Conservation (phyloP, 2,888 invertebrate species). For the Elmis aenea region DNA sequence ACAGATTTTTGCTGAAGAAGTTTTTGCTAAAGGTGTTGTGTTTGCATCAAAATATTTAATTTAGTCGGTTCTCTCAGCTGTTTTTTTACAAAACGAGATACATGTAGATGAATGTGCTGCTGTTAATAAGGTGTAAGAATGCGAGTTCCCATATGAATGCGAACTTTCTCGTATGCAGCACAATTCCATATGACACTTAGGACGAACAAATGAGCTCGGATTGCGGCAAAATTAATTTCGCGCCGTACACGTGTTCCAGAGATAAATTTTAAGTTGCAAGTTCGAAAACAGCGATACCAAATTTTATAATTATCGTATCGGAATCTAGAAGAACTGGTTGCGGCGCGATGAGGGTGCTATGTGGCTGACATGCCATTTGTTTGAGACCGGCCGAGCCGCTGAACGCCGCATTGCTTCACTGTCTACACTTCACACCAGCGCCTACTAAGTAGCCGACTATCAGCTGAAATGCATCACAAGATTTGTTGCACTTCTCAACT, state of each 20-base stretch:
- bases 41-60: too few species aligned
- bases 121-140: too few species aligned
- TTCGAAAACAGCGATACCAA: slow-evolving; percentile 40
- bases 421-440: slow-evolving; percentile 25
- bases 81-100: too few species aligned
- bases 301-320: slow-evolving; percentile 44
- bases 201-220: slow-evolving; percentile 34
- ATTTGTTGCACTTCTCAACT: slow-evolving; percentile 10
- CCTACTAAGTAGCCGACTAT: slow-evolving; percentile 15
- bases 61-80: too few species aligned
- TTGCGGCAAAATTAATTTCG: slow-evolving; percentile 35
- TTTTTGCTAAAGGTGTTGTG: too few species aligned
- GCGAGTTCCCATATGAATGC: too few species aligned
- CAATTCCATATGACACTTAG: too few species aligned
- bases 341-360: slow-evolving; percentile 37
- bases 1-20: too few species aligned
- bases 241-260: slow-evolving; percentile 32
- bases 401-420: slow-evolving; percentile 29
- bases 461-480: slow-evolving; percentile 13
- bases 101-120: too few species aligned
- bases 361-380: slow-evolving; percentile 40
- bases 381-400: slow-evolving; percentile 31
- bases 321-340: slow-evolving; percentile 45
- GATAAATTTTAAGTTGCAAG: slow-evolving; percentile 35
- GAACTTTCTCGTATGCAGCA: too few species aligned